Conservation (phyloP, 1,140 invertebrate species). For the Thaumatotibia leucotreta region DNA sequence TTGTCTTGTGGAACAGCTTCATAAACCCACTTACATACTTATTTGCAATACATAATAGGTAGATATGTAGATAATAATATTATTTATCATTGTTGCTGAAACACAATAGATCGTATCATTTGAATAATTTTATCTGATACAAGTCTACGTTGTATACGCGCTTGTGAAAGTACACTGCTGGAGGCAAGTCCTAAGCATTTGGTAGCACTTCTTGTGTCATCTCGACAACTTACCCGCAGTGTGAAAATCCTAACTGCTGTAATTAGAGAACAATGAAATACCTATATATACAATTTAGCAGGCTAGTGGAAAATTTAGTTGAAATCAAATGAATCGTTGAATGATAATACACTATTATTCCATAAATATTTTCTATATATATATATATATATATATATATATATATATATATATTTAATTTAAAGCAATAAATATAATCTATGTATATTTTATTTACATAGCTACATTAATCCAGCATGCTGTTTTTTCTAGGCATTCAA, state of each 20-base stretch:
- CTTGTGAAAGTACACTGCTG: slow-evolving; percentile 38
- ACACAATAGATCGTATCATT: slow-evolving; percentile 74
- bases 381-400: too few species aligned
- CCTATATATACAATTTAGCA: too few species aligned
- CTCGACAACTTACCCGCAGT: too few species aligned
- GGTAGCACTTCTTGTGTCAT: background rate
- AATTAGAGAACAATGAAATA: too few species aligned
- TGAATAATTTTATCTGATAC: slow-evolving; percentile 73
- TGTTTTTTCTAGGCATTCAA: too few species aligned
- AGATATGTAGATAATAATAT: slow-evolving; percentile 64
- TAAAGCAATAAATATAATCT: background rate
- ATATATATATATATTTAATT: too few species aligned
- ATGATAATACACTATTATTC: too few species aligned
- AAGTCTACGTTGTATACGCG: slow-evolving; percentile 47
- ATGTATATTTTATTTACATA: background rate
- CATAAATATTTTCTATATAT: too few species aligned
- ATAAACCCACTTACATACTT: slow-evolving; percentile 64
- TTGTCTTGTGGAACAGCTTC: slow-evolving; percentile 16
- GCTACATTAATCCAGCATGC: background rate
- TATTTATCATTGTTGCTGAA: slow-evolving; percentile 72
- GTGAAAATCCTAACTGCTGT: too few species aligned
- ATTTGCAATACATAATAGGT: slow-evolving; percentile 50
- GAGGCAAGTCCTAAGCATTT: slow-evolving; percentile 6
- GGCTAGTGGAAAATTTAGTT: too few species aligned
- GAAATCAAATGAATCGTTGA: too few species aligned